Conservation (phyloP, 2,113 vertebrate genomes). For the Bostrychus sinensis region DNA sequence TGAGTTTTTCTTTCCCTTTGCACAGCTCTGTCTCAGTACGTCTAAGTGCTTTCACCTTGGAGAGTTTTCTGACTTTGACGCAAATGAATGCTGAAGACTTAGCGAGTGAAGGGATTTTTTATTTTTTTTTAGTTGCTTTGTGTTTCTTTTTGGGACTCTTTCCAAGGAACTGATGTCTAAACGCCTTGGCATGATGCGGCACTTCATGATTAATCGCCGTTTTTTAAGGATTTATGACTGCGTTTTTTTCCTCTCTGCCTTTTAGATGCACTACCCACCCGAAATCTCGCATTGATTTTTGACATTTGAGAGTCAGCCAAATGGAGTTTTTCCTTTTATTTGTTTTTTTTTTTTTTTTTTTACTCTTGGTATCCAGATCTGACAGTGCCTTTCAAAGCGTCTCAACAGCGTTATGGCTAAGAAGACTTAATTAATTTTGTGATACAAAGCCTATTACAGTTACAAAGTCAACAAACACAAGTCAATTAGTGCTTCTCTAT, state of each 20-base stretch:
- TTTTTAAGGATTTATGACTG: background rate
- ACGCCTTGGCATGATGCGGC: conserved; percentile 26
- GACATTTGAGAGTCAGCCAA: conserved; percentile 3
- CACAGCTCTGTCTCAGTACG: background rate
- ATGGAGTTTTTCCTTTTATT: background rate
- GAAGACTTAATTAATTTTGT: conserved; percentile 1
- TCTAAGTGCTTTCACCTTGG: conserved; percentile 33
- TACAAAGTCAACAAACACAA: conserved; percentile 7
- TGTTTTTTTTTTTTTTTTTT: background rate
- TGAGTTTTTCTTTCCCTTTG: conserved; percentile 9
- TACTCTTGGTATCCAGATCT: background rate
- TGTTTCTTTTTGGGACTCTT: background rate
- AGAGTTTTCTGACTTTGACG: conserved; percentile 19
- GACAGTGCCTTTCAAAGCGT: background rate
- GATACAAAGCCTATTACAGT: conserved; percentile 7
- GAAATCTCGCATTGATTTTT: conserved; percentile 18
- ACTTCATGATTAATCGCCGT: conserved; percentile 23
- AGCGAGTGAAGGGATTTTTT: conserved; percentile 1
- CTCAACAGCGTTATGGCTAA: background rate
- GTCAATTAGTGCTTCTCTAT: background rate
- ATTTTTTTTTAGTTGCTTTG: conserved; percentile 10
- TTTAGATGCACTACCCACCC: background rate
- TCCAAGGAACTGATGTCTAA: conserved; percentile 50
- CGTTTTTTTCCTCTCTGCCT: conserved; percentile 5
- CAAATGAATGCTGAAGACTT: background rate